Percentiles rank a stretch among this genome's conserved stretches.
phyloP scores from a whole-genome alignment of 2,888 invertebrate species.

The Harpalus rufipes region DNA sequence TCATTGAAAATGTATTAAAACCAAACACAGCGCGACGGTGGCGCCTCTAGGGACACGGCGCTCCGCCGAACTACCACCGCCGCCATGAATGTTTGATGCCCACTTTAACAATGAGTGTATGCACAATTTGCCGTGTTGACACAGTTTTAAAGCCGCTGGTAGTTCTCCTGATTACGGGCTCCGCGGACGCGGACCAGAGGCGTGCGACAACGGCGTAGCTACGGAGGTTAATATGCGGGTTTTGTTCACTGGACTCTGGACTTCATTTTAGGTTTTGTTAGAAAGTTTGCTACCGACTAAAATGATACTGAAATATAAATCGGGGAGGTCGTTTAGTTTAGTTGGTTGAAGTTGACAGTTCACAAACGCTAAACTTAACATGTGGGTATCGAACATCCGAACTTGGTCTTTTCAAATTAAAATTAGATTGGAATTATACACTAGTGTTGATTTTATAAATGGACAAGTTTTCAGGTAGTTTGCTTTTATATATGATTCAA shows the following conservation, averaged over 20 bases:
- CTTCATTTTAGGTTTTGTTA: constrained; percentile 47
- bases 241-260: constrained; percentile 52
- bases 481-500: not conserved
- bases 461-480: not conserved
- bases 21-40: constrained; percentile 73
- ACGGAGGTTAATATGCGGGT: constrained; percentile 51
- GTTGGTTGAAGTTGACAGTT: constrained; percentile 9
- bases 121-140: constrained; percentile 78
- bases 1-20: constrained; percentile 78
- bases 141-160: constrained; percentile 75
- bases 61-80: constrained; percentile 69
- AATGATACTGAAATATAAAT: constrained; percentile 49
- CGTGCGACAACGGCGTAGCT: not conserved
- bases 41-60: constrained; percentile 66
- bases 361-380: not conserved
- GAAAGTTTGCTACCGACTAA: constrained; percentile 44
- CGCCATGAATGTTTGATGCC: constrained; percentile 76
- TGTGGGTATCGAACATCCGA: not conserved
- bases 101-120: constrained; percentile 76
- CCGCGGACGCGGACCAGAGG: constrained; percentile 13
- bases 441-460: not conserved
- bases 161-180: constrained; percentile 54
- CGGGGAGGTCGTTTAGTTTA: constrained; percentile 28
- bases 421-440: not conserved
- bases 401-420: not conserved